Percentiles rank a stretch among this genome's conserved stretches.
Evolutionary conservation across 2,797 vertebrate species (phyloP).

Genomic region (Typhlichthys subterraneus): DNA sequence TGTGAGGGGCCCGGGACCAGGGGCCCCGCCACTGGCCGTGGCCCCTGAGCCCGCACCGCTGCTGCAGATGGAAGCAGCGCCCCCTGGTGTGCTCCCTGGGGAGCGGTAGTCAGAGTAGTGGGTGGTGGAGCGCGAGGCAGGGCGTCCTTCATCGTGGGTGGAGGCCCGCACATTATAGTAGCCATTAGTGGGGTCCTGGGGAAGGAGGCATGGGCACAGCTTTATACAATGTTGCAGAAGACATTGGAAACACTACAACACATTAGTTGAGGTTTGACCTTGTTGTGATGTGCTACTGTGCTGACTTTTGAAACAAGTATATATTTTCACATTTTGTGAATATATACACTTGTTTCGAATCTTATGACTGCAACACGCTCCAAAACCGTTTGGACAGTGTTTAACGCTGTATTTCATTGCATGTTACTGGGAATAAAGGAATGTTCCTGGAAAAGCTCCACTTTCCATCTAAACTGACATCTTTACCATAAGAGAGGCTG

Average conservation of each 20-base stretch:
- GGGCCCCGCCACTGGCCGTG: slow-evolving; percentile 74
- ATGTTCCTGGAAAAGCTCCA: too few species aligned
- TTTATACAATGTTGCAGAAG: slow-evolving; percentile 2
- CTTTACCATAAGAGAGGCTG: too few species aligned
- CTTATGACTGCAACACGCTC: too few species aligned
- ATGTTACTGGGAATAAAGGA: too few species aligned
- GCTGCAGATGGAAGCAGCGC: slow-evolving; percentile 73
- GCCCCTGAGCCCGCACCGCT: slow-evolving; percentile 73
- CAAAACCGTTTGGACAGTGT: too few species aligned
- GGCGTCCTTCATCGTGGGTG: slow-evolving; percentile 87
- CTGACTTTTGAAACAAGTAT: too few species aligned
- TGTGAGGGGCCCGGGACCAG: slow-evolving; percentile 81
- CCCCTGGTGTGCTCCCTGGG: slow-evolving; percentile 68
- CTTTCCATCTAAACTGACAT: too few species aligned
- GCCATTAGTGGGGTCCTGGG: slow-evolving; percentile 92
- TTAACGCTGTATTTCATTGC: too few species aligned
- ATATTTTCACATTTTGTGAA: too few species aligned
- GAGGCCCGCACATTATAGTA: slow-evolving; percentile 94
- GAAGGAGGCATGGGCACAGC: neutral
- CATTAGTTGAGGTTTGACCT: too few species aligned
- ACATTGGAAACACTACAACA: neutral
- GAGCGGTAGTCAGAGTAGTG: slow-evolving; percentile 91
- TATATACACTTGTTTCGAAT: too few species aligned
- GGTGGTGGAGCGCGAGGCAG: slow-evolving; percentile 87
- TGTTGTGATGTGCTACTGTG: too few species aligned